Conservation (phyloP, 2,113 vertebrate genomes). For the Hyperopisus bebe region DNA sequence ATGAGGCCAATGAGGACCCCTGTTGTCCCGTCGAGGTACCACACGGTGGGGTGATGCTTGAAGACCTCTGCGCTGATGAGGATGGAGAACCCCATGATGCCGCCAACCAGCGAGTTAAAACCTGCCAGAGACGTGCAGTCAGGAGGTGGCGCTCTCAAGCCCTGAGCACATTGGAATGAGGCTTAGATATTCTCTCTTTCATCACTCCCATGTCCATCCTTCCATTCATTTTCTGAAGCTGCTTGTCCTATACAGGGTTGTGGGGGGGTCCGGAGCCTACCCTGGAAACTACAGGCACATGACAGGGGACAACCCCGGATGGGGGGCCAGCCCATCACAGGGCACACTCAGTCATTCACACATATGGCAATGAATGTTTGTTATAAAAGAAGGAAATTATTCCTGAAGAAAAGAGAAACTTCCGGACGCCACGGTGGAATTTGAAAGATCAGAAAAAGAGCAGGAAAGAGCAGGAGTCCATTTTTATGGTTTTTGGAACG, state of each 20-base stretch:
- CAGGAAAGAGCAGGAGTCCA: neutral
- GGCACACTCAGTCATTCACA: neutral
- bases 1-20: conserved; percentile 89
- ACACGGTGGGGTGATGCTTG: conserved; percentile 77
- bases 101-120: conserved; percentile 93
- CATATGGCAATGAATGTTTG: neutral
- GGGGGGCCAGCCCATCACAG: neutral
- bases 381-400: neutral
- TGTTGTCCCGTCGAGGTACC: conserved; percentile 88
- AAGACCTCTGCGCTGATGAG: conserved; percentile 91
- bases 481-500: neutral
- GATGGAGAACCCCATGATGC: conserved; percentile 95
- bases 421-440: neutral
- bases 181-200: neutral
- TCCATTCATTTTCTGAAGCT: neutral
- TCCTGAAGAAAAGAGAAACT: neutral
- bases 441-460: neutral
- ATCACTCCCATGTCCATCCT: neutral
- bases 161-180: neutral
- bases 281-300: neutral
- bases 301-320: neutral
- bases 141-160: neutral
- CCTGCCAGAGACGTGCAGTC: conserved; percentile 54
- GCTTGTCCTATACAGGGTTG: neutral
- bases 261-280: neutral